Base-by-base conservation (phyloP, 2,888 invertebrate genomes). In the Machimus atricapillus region DNA sequence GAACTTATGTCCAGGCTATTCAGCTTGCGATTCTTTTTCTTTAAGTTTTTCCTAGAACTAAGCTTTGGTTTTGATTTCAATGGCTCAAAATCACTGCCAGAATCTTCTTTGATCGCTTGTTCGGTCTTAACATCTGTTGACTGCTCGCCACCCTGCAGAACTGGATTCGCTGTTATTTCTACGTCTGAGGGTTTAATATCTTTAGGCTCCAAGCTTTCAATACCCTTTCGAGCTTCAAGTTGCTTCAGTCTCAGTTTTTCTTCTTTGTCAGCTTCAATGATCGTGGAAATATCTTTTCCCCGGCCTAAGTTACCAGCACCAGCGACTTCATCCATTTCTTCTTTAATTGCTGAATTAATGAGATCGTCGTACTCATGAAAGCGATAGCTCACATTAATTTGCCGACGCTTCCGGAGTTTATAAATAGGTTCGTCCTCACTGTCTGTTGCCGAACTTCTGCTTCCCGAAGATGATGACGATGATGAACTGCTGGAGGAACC, bases 361-460 rank as follows among this genome's bases (percentile, higher is more conserved):
- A 99, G 95, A 43, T 98, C 97, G 91, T 99, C 99, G 93, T 97
- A 99, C 92, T 99, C 98, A 91, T 97, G 97, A 90, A 98, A 96
- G 89, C 96, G 95, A 90, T 97, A 96, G 91, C 96, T 97, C 87
- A 97, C 96, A 89, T 96, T 96, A 76, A 97, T 95, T 90, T 96
- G 95, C 0, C 96, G 94, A 23, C 98, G 94, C 90, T 97, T 96
- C 23, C 98, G 94, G 90, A 98, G 93, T 87, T 98, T 96, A 93
- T 97, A 97, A 90, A 97, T 96, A 14, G 96, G 97, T 89, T 95
- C 96, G 87, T 95, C 95, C 34, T 95, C 95, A 43, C 92, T 91
- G 31, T 92, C 92, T 0, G 91, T 90, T 43, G 88, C 90, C 12
- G 90, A 90, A 1, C 90, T 89, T 4, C 90, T 90, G 5, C 88